phyloP scores from a whole-genome alignment of 2,888 invertebrate species.

The Pimpla rufipes region DNA sequence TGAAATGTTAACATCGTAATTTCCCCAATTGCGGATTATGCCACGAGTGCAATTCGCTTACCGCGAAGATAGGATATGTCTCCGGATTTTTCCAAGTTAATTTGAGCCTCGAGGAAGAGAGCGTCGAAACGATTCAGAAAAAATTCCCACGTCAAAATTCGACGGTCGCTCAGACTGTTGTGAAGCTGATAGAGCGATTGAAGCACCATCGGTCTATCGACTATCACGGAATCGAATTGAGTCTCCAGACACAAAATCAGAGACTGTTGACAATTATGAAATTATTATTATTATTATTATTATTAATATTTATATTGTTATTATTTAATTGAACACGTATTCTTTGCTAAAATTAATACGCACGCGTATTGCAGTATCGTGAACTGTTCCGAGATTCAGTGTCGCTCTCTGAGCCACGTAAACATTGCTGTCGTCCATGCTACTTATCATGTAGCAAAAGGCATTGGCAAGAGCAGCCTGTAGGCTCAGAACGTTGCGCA shows the following conservation, averaged over 20 bases:
- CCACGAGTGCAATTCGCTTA: conserved; percentile 81
- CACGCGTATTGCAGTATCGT: conserved; percentile 94
- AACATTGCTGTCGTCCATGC: conserved; percentile 98
- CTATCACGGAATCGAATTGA: conserved; percentile 98
- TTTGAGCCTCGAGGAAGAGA: conserved; percentile 97
- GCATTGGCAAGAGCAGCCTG: conserved; percentile 98
- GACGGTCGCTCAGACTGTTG: conserved; percentile 95
- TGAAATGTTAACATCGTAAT: conserved; percentile 81
- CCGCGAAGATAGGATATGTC: conserved; percentile 94
- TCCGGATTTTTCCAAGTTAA: conserved; percentile 93
- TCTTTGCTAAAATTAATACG: conserved; percentile 70
- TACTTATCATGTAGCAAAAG: conserved; percentile 98
- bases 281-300: neutral
- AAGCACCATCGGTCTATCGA: conserved; percentile 98
- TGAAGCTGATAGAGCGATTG: conserved; percentile 98
- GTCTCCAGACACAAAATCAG: conserved; percentile 97
- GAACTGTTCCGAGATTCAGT: conserved; percentile 96
- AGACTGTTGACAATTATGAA: conserved; percentile 87
- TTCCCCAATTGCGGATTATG: neutral
- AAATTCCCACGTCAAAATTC: conserved; percentile 98
- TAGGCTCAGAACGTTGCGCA: conserved; percentile 92
- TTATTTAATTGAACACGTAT: conserved; percentile 20
- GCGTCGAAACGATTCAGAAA: conserved; percentile 98
- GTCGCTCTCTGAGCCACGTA: conserved; percentile 98
- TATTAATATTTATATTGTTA: conserved; percentile 26